Evolutionary conservation across 2,888 invertebrate genomes (phyloP).

Genomic region (Napeogenes inachia): DNA sequence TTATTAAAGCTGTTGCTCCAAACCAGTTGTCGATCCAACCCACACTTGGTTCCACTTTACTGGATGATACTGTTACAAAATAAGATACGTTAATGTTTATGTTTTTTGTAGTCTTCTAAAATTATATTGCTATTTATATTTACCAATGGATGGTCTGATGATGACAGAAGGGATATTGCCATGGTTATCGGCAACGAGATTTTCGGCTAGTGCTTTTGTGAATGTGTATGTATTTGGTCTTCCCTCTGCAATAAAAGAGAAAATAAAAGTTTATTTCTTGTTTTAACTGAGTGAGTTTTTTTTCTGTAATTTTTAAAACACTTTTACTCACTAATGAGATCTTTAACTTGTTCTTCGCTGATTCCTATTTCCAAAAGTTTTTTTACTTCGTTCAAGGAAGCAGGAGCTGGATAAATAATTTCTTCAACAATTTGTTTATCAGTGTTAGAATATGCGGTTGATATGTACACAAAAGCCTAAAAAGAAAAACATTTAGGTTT

Average conservation of each 20-base stretch:
- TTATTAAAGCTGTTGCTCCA: conserved; percentile 38
- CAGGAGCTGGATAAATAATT: conserved; percentile 34
- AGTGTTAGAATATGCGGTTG: conserved; percentile 35
- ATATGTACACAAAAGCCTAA: conserved; percentile 36
- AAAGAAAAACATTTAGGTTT: conserved; percentile 8
- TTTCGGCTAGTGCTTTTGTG: conserved; percentile 47
- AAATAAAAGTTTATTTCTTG: neutral
- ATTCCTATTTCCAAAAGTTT: conserved; percentile 29
- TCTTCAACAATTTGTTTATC: conserved; percentile 31
- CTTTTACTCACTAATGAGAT: conserved; percentile 37
- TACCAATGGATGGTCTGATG: conserved; percentile 53
- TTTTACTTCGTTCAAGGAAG: conserved; percentile 31
- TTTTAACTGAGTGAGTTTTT: too few relatives aligned
- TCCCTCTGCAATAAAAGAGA: conserved; percentile 33
- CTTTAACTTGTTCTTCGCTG: conserved; percentile 23
- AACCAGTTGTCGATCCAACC: conserved; percentile 47
- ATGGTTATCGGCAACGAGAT: conserved; percentile 35
- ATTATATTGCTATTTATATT: conserved; percentile 16
- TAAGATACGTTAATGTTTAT: neutral
- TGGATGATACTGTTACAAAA: conserved; percentile 38
- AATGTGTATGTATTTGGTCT: conserved; percentile 47
- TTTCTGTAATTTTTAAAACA: too few relatives aligned
- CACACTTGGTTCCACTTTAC: conserved; percentile 38
- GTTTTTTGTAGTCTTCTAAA: neutral
- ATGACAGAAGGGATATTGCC: conserved; percentile 45